Evolutionary conservation across 2,797 vertebrate genomes (phyloP), one percentile per base, ranked within the genome.

Genomic region (Diplodus puntazzo): DNA sequence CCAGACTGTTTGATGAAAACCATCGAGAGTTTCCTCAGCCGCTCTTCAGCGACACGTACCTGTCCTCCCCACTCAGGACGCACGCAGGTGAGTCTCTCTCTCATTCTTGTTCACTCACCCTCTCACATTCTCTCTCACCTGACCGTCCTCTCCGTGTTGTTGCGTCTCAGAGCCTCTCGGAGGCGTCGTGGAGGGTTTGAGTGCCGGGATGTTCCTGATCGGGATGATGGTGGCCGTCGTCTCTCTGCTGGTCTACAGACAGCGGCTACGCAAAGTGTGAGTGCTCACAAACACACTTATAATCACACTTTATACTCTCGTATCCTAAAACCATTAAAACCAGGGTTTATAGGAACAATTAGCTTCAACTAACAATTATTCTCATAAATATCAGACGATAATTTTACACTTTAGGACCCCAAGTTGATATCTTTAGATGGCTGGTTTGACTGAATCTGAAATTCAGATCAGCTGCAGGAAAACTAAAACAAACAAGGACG

Each of bases 121-220:
- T 30, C 30, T 30, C 30, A 30, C 4, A 5, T 3, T 30, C 3
- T 5, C 3, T 30, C 30, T 30, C 30, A 5, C 16, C 10, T 55
- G 14, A 17, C 13, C 10, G 6, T 13, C 11, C 46, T 21, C 10
- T 8, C 7, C 2, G 42, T 45, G 63, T 11, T 45, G 20, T 48
- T 73, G 5, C 60, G 30, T 66, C 1, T 71, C 86, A 99, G 98
- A 98, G 79, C 96, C 98, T 75, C 91, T 98, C 7, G 95, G 96
- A 64, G 97, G 98, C 69, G 96, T 98, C 0, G 95, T 98, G 25
- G 98, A 99, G 95, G 98, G 98, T 21, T 88, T 99, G 86, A 98
- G 97, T 18, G 97, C 97, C 2, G 97, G 96, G 2, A 95, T 97
- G 88, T 98, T 98, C 92, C 93, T 99, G 23, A 96, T 99, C 14